Percentiles rank a stretch among this genome's conserved stretches.
phyloP scores from a whole-genome alignment of 2,797 vertebrate species.

The Hirundo rustica region DNA sequence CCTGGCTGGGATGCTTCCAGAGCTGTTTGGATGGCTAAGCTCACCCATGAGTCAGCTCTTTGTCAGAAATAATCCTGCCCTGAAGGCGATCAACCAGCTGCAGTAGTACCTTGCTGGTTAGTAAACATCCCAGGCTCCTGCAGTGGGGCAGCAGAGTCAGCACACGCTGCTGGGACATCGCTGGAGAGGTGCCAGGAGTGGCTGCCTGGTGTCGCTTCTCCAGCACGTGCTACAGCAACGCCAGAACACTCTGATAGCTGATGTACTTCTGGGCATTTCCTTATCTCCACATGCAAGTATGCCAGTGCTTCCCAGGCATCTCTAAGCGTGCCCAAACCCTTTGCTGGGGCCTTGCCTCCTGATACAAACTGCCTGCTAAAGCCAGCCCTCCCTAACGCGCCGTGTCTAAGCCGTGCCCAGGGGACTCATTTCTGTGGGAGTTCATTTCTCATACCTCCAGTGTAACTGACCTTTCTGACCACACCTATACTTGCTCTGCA shows the following conservation, averaged over 20 bases:
- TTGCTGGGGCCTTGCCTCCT: not conserved
- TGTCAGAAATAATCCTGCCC: not conserved
- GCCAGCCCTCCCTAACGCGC: not conserved
- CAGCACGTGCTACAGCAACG: not conserved
- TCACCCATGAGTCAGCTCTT: not conserved
- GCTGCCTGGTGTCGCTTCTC: not conserved
- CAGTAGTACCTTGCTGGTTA: not conserved
- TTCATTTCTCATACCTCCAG: not conserved
- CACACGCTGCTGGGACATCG: rapidly evolving
- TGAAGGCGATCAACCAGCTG: not conserved
- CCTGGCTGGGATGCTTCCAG: not conserved
- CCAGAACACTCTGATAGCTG: not conserved
- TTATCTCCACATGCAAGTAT: not conserved
- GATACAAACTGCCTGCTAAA: not conserved
- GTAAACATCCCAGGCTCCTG: not conserved
- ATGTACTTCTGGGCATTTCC: not conserved
- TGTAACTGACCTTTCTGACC: not conserved
- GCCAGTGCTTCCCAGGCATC: rapidly evolving
- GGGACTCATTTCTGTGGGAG: not conserved
- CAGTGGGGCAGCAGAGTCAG: not conserved
- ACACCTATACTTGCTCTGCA: not conserved
- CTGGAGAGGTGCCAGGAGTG: not conserved
- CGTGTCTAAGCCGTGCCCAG: not conserved
- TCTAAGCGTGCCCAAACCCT: not conserved
- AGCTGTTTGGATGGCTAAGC: not conserved